Evolutionary conservation across 2,113 vertebrate genomes (phyloP), one percentile per base, ranked within the genome.

Genomic region (Otis tarda): DNA sequence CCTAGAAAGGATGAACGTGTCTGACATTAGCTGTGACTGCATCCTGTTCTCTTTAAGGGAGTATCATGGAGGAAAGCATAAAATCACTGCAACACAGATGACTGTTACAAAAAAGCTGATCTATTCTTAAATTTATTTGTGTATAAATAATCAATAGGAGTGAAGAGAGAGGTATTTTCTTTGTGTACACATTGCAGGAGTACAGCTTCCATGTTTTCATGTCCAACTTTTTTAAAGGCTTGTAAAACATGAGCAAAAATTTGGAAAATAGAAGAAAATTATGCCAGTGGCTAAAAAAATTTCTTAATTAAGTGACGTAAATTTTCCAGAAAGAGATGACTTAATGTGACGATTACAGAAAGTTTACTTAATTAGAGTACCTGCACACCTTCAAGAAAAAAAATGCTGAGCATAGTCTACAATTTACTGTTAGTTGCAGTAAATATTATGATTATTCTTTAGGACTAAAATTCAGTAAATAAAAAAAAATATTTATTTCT

Each of bases 301-400:
- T 1, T 1, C 4, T 60, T 55, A 27, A 64, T 7, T n/a, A 18
- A 82, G 53, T 74, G 23, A 43, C 0, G 0, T 3, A 19, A 12
- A 4, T 9, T 92, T 96, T 87, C 24, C 52, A 71, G 49, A 75
- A 82, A 59, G 3, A 52, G 5, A 13, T 43, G 12, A 39, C 4
- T 61, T 43, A 75, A 45, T 0, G 1, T 52, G 35, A 76, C 10
- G 3, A 6, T 52, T 75, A 41, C 9, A 70, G 57, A 60, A 83
- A 69, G 14, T 14, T 75, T 39, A 59, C 14, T 77, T 83, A 47
- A 47, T 59, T 79, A 22, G 27, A 59, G 6, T 78, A 4, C 4
- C 20, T 80, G 9, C 6, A 61, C 9, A 11, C 14, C 21, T 83
- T 81, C 56, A 81, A 20, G 18, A 12, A 55, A 76, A 90, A 11